phyloP scores from a whole-genome alignment of 2,888 invertebrate genomes.

The Hipparchia sbordonii region DNA sequence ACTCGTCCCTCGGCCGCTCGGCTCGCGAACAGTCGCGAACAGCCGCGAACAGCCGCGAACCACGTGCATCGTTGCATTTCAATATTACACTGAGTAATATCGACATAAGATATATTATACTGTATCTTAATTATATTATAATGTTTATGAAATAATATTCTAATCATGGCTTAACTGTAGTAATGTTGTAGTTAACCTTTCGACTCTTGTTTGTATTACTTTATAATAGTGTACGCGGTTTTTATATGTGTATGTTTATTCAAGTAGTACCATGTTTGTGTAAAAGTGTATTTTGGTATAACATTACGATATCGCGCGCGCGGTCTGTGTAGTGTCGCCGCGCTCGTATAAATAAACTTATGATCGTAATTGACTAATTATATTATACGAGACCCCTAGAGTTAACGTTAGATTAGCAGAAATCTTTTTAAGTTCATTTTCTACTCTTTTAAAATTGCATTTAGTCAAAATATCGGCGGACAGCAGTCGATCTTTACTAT shows the following conservation, averaged over 20 bases:
- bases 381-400: slow-evolving; percentile 79
- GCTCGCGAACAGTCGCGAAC: slow-evolving; percentile 14
- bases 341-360: slow-evolving; percentile 70
- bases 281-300: slow-evolving; percentile 80
- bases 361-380: slow-evolving; percentile 84
- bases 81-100: slow-evolving; percentile 70
- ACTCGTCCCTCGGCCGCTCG: slow-evolving; percentile 24
- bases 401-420: slow-evolving; percentile 76
- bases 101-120: slow-evolving; percentile 70
- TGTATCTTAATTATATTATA: slow-evolving; percentile 70
- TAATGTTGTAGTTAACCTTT: slow-evolving; percentile 80
- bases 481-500: slow-evolving; percentile 62
- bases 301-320: slow-evolving; percentile 57
- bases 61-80: slow-evolving; percentile 59
- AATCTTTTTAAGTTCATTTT: slow-evolving; percentile 69
- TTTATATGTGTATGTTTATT: slow-evolving; percentile 83
- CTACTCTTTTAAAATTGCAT: slow-evolving; percentile 71
- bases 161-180: slow-evolving; percentile 82
- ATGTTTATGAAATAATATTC: slow-evolving; percentile 78
- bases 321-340: slow-evolving; percentile 47
- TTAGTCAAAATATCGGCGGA: slow-evolving; percentile 65
- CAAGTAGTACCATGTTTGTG: slow-evolving; percentile 79
- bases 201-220: slow-evolving; percentile 81
- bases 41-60: slow-evolving; percentile 21
- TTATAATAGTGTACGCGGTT: slow-evolving; percentile 80